A percentile compares a stretch with the other conserved stretches of the same genome.
Conservation (phyloP, 2,888 invertebrate genomes). For the Drosophila kuntzei region DNA sequence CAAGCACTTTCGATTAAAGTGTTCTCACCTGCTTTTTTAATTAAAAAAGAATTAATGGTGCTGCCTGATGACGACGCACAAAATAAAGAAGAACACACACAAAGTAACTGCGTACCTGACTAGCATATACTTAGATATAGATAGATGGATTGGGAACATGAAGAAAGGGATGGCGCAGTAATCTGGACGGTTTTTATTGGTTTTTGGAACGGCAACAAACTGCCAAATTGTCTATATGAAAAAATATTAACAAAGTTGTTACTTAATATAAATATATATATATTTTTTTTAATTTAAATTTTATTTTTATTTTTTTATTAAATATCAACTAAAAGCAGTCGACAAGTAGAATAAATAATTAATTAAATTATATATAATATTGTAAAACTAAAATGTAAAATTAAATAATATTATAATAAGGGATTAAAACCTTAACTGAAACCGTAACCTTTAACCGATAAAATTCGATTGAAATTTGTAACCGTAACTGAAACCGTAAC, state of each 20-base stretch:
- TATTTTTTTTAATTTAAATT: too few species aligned
- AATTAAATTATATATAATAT: too few species aligned
- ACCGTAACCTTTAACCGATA: too few species aligned
- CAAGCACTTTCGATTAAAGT: not conserved
- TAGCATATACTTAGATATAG: not conserved
- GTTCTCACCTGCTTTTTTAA: conserved; percentile 2
- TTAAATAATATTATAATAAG: too few species aligned
- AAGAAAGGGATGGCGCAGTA: not conserved
- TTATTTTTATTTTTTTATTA: too few species aligned
- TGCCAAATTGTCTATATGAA: not conserved
- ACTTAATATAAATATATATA: not conserved
- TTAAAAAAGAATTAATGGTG: conserved; percentile 14
- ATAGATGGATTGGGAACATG: not conserved
- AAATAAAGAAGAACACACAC: not conserved
- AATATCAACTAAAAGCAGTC: too few species aligned
- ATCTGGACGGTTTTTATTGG: not conserved
- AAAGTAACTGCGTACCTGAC: conserved; percentile 1
- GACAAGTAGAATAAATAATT: too few species aligned
- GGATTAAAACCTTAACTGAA: too few species aligned
- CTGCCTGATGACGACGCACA: conserved; percentile 5
- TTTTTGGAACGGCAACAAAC: not conserved
- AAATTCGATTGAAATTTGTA: too few species aligned
- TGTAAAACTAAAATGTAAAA: too few species aligned
- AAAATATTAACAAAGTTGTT: not conserved
- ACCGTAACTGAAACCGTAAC: too few species aligned